Conservation (phyloP, 2,888 invertebrate genomes). For the Dioctria rufipes region DNA sequence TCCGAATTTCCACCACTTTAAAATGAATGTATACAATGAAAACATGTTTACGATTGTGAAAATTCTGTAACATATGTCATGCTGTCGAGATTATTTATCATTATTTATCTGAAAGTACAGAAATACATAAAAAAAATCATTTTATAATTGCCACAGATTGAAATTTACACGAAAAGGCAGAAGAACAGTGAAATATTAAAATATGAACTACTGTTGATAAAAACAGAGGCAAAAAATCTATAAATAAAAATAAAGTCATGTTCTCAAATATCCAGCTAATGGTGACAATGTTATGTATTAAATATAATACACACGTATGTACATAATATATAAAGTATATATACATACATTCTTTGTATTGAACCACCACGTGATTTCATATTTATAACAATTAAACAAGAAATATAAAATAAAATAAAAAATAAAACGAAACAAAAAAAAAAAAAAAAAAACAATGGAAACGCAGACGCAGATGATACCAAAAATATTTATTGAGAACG, state of each 20-base stretch:
- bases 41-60: neutral
- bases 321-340: conserved; percentile 15
- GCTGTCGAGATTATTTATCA: neutral
- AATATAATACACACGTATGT: conserved; percentile 3
- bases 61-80: neutral
- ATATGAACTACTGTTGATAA: neutral
- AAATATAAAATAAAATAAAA: conserved; percentile 15
- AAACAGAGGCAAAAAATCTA: neutral
- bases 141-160: conserved; percentile 5
- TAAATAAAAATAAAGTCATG: neutral
- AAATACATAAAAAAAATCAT: conserved; percentile 15
- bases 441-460: conserved; percentile 32
- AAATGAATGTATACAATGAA: conserved; percentile 13
- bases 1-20: neutral
- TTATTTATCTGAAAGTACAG: conserved; percentile 21
- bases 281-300: conserved; percentile 27
- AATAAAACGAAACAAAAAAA: neutral
- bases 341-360: conserved; percentile 28
- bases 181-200: conserved; percentile 26
- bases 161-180: conserved; percentile 17
- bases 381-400: conserved; percentile 41
- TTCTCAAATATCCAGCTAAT: neutral
- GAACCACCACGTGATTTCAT: conserved; percentile 58
- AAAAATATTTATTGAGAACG: conserved; percentile 49
- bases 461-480: conserved; percentile 6